Evolutionary conservation across 2,888 invertebrate species (phyloP).

Genomic region (Noctua fimbriata): DNA sequence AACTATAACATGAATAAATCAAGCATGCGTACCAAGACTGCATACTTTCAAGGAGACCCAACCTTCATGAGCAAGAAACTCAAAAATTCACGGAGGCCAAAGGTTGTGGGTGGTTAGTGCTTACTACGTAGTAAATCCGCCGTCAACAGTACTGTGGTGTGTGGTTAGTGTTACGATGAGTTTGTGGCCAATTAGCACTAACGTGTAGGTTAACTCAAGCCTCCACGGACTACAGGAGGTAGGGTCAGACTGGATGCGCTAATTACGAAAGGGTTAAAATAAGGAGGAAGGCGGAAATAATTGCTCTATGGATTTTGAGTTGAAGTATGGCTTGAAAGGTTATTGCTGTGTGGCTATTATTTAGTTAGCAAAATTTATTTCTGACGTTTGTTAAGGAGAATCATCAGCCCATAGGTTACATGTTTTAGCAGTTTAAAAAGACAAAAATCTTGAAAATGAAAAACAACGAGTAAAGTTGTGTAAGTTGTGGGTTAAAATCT

Average conservation of each 20-base stretch:
- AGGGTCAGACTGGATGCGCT: conserved; percentile 43
- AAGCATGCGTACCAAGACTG: conserved; percentile 28
- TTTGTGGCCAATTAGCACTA: conserved; percentile 58
- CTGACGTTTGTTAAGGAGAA: neutral
- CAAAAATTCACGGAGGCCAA: conserved; percentile 31
- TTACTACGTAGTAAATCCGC: conserved; percentile 43
- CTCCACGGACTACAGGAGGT: conserved; percentile 25
- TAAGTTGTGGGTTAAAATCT: too few relatives aligned
- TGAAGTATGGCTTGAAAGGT: neutral
- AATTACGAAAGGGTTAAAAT: conserved; percentile 6
- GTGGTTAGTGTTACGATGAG: conserved; percentile 54
- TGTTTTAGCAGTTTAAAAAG: too few relatives aligned
- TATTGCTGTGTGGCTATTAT: neutral
- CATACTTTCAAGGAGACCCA: conserved; percentile 5
- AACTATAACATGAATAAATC: conserved; percentile 18
- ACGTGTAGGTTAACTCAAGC: conserved; percentile 41
- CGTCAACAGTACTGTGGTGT: conserved; percentile 31
- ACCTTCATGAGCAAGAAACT: neutral
- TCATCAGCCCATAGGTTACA: neutral
- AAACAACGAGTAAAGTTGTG: too few relatives aligned
- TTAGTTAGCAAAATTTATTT: neutral
- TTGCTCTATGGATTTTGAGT: neutral
- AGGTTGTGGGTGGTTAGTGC: conserved; percentile 7
- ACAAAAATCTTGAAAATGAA: too few relatives aligned
- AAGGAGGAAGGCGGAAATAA: neutral